Base-by-base conservation (phyloP, 2,797 vertebrate genomes). In the Pygocentrus nattereri region DNA sequence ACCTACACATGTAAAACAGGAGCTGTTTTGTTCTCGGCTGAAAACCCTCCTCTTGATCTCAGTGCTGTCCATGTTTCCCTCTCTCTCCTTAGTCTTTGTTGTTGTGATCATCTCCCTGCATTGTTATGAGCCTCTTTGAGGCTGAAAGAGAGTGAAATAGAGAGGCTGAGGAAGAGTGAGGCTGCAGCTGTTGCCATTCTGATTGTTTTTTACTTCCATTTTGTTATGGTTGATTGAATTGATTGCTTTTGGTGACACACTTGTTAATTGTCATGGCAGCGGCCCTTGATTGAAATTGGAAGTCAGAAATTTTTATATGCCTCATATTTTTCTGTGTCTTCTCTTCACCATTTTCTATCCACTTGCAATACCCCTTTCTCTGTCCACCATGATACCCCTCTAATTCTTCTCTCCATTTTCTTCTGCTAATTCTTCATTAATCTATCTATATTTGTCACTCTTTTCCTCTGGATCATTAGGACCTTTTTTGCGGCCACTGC, bases 181-280 rank as follows among this genome's bases (percentile, higher is more conserved):
- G 50, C 41, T 62, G 72, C 76, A 82, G 78, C 47, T 84, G 73
- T 76, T 27, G 58, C 61, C 31, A 23, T 50, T 70, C 23, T 82
- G 50, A 84, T 80, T 84, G 58, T 87, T 82, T 81, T n/a, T 76
- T 72, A 25, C 52, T 80, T 84, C 58, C 74, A 65, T 78, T 87
- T 84, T 61, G 79, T 49, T 44, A 73, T 84, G 82, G 64, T 41
- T 85, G 78, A 82, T 84, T 85, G 76, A 78, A 80, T 58, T 87
- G 80, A 84, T 84, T 84, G 77, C 47, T 56, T 82, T 84, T 78
- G 74, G 71, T 85, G 74, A 77, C 74, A 80, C 80, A 64, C 77
- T 78, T 82, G 70, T 82, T 84, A 84, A 85, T 82, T 84, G 80
- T 78, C 67, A 64, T 74, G 69, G 47, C 82, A 81, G 27, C 74